phyloP scores from a whole-genome alignment of 2,797 vertebrate species.

The Anniella stebbinsi region DNA sequence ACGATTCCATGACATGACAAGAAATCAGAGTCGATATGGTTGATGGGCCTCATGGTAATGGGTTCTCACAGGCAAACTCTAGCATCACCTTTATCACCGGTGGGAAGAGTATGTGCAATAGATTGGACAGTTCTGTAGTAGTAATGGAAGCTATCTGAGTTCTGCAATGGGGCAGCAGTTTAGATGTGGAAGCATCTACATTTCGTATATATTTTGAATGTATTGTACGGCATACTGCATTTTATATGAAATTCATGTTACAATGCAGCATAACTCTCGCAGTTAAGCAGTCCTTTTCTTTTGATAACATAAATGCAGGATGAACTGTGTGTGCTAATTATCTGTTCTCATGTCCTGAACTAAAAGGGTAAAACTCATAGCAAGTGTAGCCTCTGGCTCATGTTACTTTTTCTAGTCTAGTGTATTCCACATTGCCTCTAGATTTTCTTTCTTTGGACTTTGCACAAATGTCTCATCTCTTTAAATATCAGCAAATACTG shows the following conservation, averaged over 20 bases:
- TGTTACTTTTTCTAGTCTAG: conserved; percentile 20
- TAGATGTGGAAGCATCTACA: background rate
- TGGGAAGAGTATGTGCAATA: conserved; percentile 27
- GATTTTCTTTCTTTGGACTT: conserved; percentile 52
- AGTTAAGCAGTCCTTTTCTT: conserved; percentile 51
- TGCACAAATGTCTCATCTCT: conserved; percentile 36
- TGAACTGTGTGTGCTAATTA: conserved; percentile 47
- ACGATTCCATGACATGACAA: conserved; percentile 52
- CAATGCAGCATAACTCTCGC: conserved; percentile 35
- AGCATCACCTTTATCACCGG: background rate
- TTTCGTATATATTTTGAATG: background rate
- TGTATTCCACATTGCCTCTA: conserved; percentile 50
- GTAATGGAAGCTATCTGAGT: background rate
- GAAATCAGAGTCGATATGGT: conserved; percentile 37
- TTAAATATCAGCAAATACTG: background rate
- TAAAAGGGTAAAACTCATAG: conserved; percentile 52
- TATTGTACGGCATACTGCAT: background rate
- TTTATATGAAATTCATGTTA: conserved; percentile 36
- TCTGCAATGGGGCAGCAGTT: background rate
- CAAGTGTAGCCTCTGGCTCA: conserved; percentile 54
- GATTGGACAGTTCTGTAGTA: background rate
- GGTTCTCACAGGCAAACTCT: background rate
- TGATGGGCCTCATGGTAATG: background rate
- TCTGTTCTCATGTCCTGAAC: conserved; percentile 30
- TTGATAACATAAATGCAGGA: conserved; percentile 55